Base-by-base conservation (phyloP, 2,888 invertebrate genomes). In the Cheilosia pagana region DNA sequence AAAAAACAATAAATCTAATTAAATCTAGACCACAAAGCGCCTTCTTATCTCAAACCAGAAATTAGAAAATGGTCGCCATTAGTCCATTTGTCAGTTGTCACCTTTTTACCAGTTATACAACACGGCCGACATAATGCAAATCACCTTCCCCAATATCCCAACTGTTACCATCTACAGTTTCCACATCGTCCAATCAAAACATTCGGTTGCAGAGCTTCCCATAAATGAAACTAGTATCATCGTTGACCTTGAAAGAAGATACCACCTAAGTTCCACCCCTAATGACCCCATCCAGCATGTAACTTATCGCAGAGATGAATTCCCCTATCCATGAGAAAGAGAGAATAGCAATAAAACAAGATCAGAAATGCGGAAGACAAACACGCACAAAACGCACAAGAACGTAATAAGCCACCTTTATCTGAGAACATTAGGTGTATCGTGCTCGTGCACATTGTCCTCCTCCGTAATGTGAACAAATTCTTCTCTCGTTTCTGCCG, bases 281-380 rank as follows among this genome's bases (percentile, higher is more conserved):
- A 72, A 72, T 72, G 65, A 48, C 48, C 55, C 23, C 39, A 39
- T 31, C 19, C 21, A n/a, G 25, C 21, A 23, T 12, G n/a, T 10
- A 7, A 52, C 12, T 31, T 48, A 0, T 48, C 39, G 23, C 16
- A 16, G 41, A 50, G 28, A 59, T 23, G n/a, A 50, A 23, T 7
- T 3, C 21, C 3, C 25, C 65, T 55, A 50, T 52, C 4, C 50
- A n/a, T 76, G 43, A 28, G 16, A 12, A 3, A n/a, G n/a, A 12
- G 6, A n/a, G n/a, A 53, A 68, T 19, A 48, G 10, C 5, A 41
- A 35, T 10, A 41, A 19, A 65, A 63, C 39, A 57, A 79, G 31
- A 70, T 60, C 63, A 28, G 35, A 71, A 71, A 81, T 75, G 67
- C 81, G 81, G 70, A 81, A 83, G 71, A 77, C 65, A 45, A 39